Evolutionary conservation across 2,797 vertebrate genomes (phyloP), one percentile per base, ranked within the genome.

Genomic region (Rhinella marina): DNA sequence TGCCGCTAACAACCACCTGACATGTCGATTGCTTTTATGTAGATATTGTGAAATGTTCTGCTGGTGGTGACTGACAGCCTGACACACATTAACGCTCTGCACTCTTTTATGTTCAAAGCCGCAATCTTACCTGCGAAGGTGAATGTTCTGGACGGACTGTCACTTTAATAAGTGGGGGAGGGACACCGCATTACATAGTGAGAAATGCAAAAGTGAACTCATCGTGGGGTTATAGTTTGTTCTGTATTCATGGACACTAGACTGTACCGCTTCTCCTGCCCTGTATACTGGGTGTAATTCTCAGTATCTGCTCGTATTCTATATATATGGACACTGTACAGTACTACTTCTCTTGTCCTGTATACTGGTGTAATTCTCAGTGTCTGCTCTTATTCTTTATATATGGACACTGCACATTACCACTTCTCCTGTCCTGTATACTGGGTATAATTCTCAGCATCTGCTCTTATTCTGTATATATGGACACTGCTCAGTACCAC

Each of bases 11-110:
- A 75, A 66, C 54, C 81, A 86, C 56, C 85, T 90, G 85, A 86
- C 86, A 91, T 73, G 16, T 6, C 7, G 8, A 41, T 56, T 62
- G 75, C 75, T 68, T 90, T 91, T 41, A 92, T 91, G 91, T 84
- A 75, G 81, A 86, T 86, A 3, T 85, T 88, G 23, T 23, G 89
- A 86, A 88, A 90, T 90, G 21, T 86, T 87, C 91, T 78, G 90
- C 27, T 81, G 64, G 9, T 0, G 54, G n/a, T 77, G 78, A 85
- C 54, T 76, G 90, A 73, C 90, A 57, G 0, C 78, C 68, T 70
- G 81, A 41, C 57, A 83, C 83, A 75, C 14, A 66, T 81, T 54
- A 86, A 3, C 52, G 2, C 62, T 54, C 52, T 32, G 61, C 80
- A n/a, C 8, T 23, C 88, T 91, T 90, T 89, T 54, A 84, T 50